phyloP scores from a whole-genome alignment of 2,888 invertebrate genomes.

The Panzeria rudis region DNA sequence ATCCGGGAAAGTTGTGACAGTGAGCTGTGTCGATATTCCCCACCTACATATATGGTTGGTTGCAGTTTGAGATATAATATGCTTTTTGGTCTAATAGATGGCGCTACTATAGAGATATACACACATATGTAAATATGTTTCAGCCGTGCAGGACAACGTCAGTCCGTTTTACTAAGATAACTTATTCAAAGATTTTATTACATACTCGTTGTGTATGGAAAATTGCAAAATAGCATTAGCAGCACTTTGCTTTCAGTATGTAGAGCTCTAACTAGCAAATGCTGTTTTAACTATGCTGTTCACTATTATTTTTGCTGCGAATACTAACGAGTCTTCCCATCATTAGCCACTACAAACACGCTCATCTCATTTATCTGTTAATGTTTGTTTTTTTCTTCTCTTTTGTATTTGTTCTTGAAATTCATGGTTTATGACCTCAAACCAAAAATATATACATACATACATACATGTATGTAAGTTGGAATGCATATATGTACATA shows the following conservation, averaged over 20 bases:
- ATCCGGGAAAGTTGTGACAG: too few species aligned
- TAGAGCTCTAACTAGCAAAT: not conserved
- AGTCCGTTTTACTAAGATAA: too few species aligned
- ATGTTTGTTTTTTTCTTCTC: not conserved
- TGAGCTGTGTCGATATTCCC: too few species aligned
- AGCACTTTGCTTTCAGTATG: not conserved
- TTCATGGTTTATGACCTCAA: constrained; percentile 78
- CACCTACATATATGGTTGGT: too few species aligned
- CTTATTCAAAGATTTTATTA: too few species aligned
- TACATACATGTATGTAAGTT: not conserved
- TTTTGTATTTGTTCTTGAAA: constrained; percentile 44
- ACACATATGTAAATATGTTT: too few species aligned
- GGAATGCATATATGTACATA: not conserved
- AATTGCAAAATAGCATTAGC: not conserved
- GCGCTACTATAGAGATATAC: too few species aligned
- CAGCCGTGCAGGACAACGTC: too few species aligned
- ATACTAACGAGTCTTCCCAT: constrained; percentile 24
- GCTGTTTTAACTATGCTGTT: constrained; percentile 2
- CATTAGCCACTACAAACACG: constrained; percentile 18
- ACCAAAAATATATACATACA: constrained; percentile 65
- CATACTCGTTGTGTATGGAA: too few species aligned
- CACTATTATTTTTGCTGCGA: not conserved
- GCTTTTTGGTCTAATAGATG: too few species aligned
- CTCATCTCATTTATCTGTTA: constrained; percentile 29
- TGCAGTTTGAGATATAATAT: too few species aligned